These are phyloP conservation scores for Chrysolina oricalcia DNA, from an alignment of 2,888 invertebrate species.

Conservation along the genomic window DNA sequence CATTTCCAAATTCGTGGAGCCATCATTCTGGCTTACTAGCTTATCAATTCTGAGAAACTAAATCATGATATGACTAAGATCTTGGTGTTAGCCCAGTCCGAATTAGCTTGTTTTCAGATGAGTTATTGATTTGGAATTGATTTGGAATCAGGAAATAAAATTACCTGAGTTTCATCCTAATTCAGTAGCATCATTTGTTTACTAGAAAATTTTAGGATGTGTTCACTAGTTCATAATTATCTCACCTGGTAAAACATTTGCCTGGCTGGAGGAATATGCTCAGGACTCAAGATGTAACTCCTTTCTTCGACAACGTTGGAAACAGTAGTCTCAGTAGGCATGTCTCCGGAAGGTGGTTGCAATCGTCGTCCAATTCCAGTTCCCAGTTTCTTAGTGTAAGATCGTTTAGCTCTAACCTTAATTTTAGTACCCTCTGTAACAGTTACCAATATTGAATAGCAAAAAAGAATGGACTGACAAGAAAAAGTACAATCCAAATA, in stretches of 20 bases:
- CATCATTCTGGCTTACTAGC: neutral
- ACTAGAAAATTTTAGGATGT: neutral
- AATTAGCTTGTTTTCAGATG: no score
- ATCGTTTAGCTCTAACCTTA: conserved; percentile 73
- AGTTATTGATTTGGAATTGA: no score
- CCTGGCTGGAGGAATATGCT: conserved; percentile 84
- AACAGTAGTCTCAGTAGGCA: neutral
- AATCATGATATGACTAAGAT: neutral
- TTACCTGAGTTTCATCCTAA: no score
- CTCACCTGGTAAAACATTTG: conserved; percentile 92
- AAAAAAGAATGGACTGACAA: no score
- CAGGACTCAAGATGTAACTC: conserved; percentile 79
- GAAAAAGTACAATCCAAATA: no score
- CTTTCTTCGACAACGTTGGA: conserved; percentile 66
- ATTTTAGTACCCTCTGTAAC: conserved; percentile 72
- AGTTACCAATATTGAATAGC: neutral
- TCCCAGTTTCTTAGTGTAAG: conserved; percentile 65
- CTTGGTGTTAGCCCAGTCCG: no score
- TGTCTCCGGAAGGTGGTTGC: neutral
- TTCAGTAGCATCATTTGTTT: no score
- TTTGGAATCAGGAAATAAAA: no score
- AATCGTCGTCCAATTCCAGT: neutral
- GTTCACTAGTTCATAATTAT: neutral
- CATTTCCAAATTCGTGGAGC: no score
- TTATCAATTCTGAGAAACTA: neutral